Base-by-base conservation (phyloP, 2,113 vertebrate genomes). In the Hypomesus transpacificus region DNA sequence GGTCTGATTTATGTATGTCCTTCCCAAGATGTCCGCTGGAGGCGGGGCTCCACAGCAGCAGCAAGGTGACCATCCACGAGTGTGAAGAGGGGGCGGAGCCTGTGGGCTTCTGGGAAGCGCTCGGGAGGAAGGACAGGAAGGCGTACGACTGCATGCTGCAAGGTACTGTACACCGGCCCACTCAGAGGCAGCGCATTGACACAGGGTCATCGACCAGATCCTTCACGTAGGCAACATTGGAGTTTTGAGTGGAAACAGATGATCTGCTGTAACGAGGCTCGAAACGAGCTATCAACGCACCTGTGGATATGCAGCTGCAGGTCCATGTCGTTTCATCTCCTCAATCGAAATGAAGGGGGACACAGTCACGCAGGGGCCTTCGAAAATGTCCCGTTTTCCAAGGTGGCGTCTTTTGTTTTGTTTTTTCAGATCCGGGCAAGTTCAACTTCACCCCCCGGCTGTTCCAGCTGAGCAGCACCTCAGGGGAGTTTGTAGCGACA, bases 371-470 rank as follows among this genome's bases (percentile, higher is more conserved):
- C 31, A 34, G 31, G 31, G 31, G 4, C 31, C 7, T 46, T 46
- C 7, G 5, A 34, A 46, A 46, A 46, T 46, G 9, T 46, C 39
- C 1, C 39, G 2, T 46, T 9, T 46, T 11, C 39, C 39, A 46
- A 34, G 5, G 31, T 34, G 31, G 31, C 31, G 31, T 54, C 8
- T 70, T 57, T 7, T 59, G n/a, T 11, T 39, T 17, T 17, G 4
- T 60, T 9, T 73, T 72, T 52, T 71, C 71, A 99, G 97, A 99
- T 91, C 95, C 97, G 3, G 97, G 97, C 6, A 99, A 96, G 86
- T 99, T 98, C 85, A 98, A 96, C 92, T 99, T 99, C 91, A 96
- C 95, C 0, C 96, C 97, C 1, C 93, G 97, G 78, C 93, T 99
- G 76, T 99, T 99, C 91, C 94, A 94, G 89, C 93, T 99, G 80